A percentile compares a stretch with the other conserved stretches of the same genome.
Conservation (phyloP, 2,888 invertebrate species). For the Perdita meconis region DNA sequence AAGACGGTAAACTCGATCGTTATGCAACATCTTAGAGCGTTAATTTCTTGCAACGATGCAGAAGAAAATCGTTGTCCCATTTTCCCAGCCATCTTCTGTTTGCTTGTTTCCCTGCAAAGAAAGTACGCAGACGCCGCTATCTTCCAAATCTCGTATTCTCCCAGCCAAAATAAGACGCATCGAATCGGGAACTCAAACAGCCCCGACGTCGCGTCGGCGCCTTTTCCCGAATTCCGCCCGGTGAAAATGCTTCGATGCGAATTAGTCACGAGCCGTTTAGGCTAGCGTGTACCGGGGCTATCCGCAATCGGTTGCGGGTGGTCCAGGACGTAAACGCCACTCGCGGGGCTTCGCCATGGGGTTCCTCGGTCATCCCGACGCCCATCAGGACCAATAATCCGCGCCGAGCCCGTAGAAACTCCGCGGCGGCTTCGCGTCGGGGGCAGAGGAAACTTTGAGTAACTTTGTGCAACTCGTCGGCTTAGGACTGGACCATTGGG, state of each 20-base stretch:
- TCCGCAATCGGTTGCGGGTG: conserved; percentile 56
- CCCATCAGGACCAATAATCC: conserved; percentile 75
- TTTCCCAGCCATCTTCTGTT: not conserved
- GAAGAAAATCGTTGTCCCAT: no score
- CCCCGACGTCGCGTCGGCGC: conserved; percentile 11
- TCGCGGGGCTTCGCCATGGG: conserved; percentile 49
- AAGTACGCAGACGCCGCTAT: conserved; percentile 18
- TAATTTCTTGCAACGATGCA: no score
- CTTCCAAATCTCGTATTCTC: conserved; percentile 25
- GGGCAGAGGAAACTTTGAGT: conserved; percentile 24
- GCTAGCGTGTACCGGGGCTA: not conserved
- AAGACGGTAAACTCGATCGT: no score
- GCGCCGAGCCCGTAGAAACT: conserved; percentile 26
- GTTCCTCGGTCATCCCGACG: conserved; percentile 42
- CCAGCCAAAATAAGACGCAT: conserved; percentile 18
- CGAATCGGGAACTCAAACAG: conserved; percentile 16
- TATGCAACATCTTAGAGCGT: no score
- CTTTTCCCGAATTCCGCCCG: conserved; percentile 5
- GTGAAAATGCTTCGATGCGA: conserved; percentile 16
- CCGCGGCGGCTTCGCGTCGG: conserved; percentile 38
- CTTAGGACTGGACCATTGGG: conserved; percentile 29
- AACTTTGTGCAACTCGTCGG: conserved; percentile 71
- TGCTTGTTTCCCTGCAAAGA: conserved; percentile 16
- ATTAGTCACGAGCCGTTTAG: conserved; percentile 38
- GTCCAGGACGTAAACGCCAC: conserved; percentile 49